These are phyloP conservation scores for Gymnopithys bicolor DNA, from an alignment of 2,797 vertebrate genomes.

Conservation along the genomic window DNA sequence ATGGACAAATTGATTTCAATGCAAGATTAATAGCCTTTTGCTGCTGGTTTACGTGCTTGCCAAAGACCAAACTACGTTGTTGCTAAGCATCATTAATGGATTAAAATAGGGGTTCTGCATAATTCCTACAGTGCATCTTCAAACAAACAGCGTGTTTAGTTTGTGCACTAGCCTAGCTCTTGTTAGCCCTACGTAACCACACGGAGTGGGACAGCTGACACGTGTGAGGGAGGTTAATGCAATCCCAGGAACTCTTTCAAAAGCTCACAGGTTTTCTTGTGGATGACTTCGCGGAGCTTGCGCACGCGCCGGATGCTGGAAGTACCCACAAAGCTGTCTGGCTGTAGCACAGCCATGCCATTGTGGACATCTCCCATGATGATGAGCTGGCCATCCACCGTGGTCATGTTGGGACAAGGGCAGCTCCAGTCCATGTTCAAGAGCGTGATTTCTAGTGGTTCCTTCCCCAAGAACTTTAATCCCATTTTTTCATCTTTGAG, in stretches of 20 bases:
- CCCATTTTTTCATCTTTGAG: slow-evolving; percentile 99
- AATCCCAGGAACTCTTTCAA: slow-evolving; percentile 90
- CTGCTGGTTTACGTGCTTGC: slow-evolving; percentile 52
- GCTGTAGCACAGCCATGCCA: slow-evolving; percentile 92
- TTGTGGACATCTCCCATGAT: slow-evolving; percentile 93
- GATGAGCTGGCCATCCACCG: slow-evolving; percentile 88
- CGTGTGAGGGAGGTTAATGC: slow-evolving; percentile 74
- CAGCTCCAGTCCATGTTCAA: slow-evolving; percentile 95
- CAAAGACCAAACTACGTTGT: slow-evolving; percentile 56
- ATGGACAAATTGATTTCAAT: slow-evolving; percentile 16
- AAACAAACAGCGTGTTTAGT: slow-evolving; percentile 37
- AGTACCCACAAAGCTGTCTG: slow-evolving; percentile 90
- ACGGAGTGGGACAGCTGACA: not conserved
- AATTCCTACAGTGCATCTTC: slow-evolving; percentile 50
- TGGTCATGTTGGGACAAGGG: slow-evolving; percentile 94
- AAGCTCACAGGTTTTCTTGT: slow-evolving; percentile 96
- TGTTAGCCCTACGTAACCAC: slow-evolving; percentile 55
- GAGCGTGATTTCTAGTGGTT: slow-evolving; percentile 93
- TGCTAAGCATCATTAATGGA: slow-evolving; percentile 68
- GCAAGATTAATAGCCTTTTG: slow-evolving; percentile 65
- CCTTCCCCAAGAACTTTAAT: slow-evolving; percentile 90
- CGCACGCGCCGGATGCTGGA: slow-evolving; percentile 87
- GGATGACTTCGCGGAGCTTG: slow-evolving; percentile 91
- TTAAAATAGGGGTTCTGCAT: slow-evolving; percentile 63
- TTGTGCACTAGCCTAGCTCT: slow-evolving; percentile 58